Evolutionary conservation across 1,140 invertebrate genomes (phyloP).

Genomic region (Drosophila triauraria): DNA sequence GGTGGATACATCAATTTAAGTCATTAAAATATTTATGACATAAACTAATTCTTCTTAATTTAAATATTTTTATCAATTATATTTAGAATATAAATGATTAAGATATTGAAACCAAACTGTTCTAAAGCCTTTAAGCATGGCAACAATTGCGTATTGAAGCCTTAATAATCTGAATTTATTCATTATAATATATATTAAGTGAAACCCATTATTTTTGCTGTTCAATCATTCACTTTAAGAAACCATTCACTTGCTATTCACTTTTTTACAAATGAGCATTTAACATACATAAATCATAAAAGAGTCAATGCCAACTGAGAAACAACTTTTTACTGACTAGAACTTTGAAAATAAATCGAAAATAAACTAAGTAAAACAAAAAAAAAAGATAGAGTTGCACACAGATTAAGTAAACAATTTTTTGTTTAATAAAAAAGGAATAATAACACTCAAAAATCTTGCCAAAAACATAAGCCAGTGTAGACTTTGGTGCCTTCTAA

Average conservation of each 20-base stretch:
- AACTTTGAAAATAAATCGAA: background rate
- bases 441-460: background rate
- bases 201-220: background rate
- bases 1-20: background rate
- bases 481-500: too few relatives aligned
- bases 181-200: background rate
- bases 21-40: too few relatives aligned
- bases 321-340: slow-evolving; percentile 4
- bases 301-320: slow-evolving; percentile 8
- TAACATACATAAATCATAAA: slow-evolving; percentile 8
- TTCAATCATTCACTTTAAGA: slow-evolving; percentile 3
- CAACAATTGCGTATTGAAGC: background rate
- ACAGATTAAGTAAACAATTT: background rate
- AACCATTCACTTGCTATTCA: background rate
- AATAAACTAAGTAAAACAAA: background rate
- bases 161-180: background rate
- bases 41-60: background rate
- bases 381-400: background rate
- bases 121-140: too few relatives aligned
- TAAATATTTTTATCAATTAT: background rate
- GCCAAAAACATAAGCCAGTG: too few relatives aligned
- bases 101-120: background rate
- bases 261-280: slow-evolving; percentile 9
- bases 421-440: background rate
- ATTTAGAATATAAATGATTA: background rate